Base-by-base conservation (phyloP, 2,888 invertebrate species). In the Pandemis heparana region DNA sequence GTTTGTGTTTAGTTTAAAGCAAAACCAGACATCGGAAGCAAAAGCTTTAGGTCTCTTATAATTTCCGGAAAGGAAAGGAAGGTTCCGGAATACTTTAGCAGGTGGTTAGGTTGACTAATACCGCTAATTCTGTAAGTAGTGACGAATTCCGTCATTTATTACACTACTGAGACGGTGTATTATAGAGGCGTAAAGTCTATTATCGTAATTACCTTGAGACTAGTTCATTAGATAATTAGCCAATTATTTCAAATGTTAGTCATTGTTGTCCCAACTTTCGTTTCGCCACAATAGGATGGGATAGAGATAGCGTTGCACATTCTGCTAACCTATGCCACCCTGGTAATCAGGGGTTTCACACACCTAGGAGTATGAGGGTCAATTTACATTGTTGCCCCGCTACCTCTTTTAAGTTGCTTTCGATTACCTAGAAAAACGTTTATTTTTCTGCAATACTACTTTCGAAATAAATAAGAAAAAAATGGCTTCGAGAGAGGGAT, bases 241-340 rank as follows among this genome's bases (percentile, higher is more conserved):
- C 53, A 67, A 46, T 59, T 46, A 59, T 46, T 46, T 41, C 14
- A n/a, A 10, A 46, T 38, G 23, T 43, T 68, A 32, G 46, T 69
- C 38, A 69, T 66, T 62, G 48, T 38, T 23, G 41, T 18, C 18
- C 16, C 53, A 67, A 48, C 73, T 70, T 62, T 70, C 64, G 66
- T 75, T 75, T 75, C 70, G 72, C 63, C 72, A 75, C 75, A 75
- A 73, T 69, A 59, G 62, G 48, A 62, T 53, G 66, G 53, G 69
- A 68, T 68, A 18, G 41, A 10, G 73, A 64, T 72, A 72, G 59
- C 43, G 53, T 60, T 41, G 48, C 66, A 66, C 62, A 66, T 32
- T 66, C 70, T 39, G 56, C 63, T 74, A 65, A 76, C 74, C 74
- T 65, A 51, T 76, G 70, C 39, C 68, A 46, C 66, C 61, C 65